Evolutionary conservation across 2,797 vertebrate species (phyloP), one percentile per base, ranked within the genome.

Genomic region (Malacoraja senta): DNA sequence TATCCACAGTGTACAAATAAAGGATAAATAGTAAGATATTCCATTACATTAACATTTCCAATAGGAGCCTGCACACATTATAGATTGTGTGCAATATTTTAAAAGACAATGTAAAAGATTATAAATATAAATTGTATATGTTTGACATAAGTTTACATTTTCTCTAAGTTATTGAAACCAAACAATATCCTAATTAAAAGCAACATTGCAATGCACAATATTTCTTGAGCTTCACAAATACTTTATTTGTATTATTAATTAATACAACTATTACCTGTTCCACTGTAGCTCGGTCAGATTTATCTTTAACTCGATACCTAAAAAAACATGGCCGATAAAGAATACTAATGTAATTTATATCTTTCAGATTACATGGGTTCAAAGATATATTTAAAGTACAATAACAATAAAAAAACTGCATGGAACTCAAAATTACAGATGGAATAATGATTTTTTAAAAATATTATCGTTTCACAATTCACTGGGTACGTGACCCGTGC

Each of bases 291-390:
- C 98, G 96, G 94, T 99, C 98, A 0, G 98, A 97, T 94, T 99
- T 99, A 95, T 99, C 99, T 95, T 99, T 99, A 94, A 99, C 96
- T 86, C 99, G 96, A 95, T 96, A 98, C 96, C 99, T 99, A 95
- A 63, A 93, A 93, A 26, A 88, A 93, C 65, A 76, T 15, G 4
- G 58, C 9, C 58, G 12, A 80, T 68, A 29, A 26, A 92, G 68
- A 21, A n/a, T 8, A 8, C 68, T 35, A n/a, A 83, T 38, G 29
- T 1, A 61, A 21, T 3, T 44, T 29, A 68, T 68, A 44, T 19
- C 10, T n/a, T 38, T 63, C 38, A 53, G 4, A 76, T 74, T 74
- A 53, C 26, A 53, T 21, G 26, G 26, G 15, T 72, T 26, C 32
- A 44, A 44, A 72, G 2, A 19, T 44, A 91, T 21, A 12, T 38